A percentile compares a stretch with the other conserved stretches of the same genome.
Evolutionary conservation across 2,113 vertebrate genomes (phyloP).

Genomic region (Barbus barbus): DNA sequence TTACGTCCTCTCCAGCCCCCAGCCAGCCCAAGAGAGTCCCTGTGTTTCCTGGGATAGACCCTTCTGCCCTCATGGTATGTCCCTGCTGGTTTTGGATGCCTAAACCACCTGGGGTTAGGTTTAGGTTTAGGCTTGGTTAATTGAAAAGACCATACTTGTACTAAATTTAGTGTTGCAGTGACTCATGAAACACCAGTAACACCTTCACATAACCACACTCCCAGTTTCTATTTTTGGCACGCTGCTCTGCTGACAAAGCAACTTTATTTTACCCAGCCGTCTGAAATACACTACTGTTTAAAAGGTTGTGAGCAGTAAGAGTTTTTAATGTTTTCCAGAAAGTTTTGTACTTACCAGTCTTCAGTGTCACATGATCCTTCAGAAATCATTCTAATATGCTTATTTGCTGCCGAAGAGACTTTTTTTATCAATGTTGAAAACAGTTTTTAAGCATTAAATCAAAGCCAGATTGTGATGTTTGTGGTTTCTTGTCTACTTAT

Average conservation of each 20-base stretch:
- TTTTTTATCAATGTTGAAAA: too few species aligned
- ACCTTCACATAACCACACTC: not conserved
- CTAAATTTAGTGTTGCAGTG: not conserved
- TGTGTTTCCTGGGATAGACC: slow-evolving; percentile 82
- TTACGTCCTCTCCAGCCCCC: slow-evolving; percentile 31
- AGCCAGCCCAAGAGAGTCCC: slow-evolving; percentile 76
- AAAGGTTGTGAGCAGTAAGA: not conserved
- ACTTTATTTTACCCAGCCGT: not conserved
- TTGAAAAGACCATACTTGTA: not conserved
- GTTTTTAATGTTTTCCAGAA: not conserved
- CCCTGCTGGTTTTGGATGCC: not conserved
- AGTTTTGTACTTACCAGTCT: not conserved
- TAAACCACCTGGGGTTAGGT: not conserved
- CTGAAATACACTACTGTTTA: not conserved
- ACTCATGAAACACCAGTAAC: too few species aligned
- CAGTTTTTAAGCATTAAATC: too few species aligned
- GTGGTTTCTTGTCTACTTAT: too few species aligned
- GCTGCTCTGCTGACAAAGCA: too few species aligned
- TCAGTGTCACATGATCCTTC: too few species aligned
- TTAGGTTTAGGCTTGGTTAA: not conserved
- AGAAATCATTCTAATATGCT: too few species aligned
- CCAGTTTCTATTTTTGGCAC: not conserved
- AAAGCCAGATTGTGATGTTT: too few species aligned
- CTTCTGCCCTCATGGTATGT: slow-evolving; percentile 79
- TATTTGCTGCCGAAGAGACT: too few species aligned